Evolutionary conservation across 2,888 invertebrate species (phyloP).

Genomic region (Leucophenga maculata): DNA sequence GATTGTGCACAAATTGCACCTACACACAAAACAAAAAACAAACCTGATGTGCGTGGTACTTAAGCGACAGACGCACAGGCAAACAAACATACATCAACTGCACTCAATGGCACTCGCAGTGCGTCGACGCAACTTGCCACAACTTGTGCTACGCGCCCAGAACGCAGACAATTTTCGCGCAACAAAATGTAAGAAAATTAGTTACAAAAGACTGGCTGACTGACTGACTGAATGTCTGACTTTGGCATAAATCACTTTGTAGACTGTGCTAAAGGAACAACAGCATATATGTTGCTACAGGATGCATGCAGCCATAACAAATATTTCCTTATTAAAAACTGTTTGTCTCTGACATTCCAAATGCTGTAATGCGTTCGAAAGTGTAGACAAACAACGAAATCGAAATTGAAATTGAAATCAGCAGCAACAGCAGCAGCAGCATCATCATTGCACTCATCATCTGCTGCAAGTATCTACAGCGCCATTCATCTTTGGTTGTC

Average conservation of each 20-base stretch:
- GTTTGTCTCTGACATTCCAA: conserved; percentile 12
- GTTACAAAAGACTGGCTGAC: conserved; percentile 40
- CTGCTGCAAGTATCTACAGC: neutral
- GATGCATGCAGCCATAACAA: conserved; percentile 14
- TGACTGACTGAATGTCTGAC: conserved; percentile 23
- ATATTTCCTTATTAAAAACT: conserved; percentile 21
- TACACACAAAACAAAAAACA: conserved; percentile 43
- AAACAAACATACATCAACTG: conserved; percentile 30
- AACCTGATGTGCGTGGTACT: conserved; percentile 12
- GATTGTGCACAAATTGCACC: conserved; percentile 59
- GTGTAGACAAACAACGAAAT: conserved; percentile 20
- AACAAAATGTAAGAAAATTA: conserved; percentile 57
- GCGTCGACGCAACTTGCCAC: neutral
- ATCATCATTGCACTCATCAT: conserved; percentile 4
- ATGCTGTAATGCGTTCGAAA: conserved; percentile 14
- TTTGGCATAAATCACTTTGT: conserved; percentile 61
- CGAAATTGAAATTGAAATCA: conserved; percentile 64
- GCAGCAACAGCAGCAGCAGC: neutral
- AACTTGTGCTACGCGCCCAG: neutral
- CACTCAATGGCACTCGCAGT: neutral
- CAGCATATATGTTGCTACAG: conserved; percentile 39
- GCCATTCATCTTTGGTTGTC: neutral
- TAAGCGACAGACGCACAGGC: conserved; percentile 45
- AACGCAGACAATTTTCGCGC: conserved; percentile 57
- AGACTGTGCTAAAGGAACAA: neutral